Conservation (phyloP, 2,113 vertebrate genomes). For the Microtus montanus region DNA sequence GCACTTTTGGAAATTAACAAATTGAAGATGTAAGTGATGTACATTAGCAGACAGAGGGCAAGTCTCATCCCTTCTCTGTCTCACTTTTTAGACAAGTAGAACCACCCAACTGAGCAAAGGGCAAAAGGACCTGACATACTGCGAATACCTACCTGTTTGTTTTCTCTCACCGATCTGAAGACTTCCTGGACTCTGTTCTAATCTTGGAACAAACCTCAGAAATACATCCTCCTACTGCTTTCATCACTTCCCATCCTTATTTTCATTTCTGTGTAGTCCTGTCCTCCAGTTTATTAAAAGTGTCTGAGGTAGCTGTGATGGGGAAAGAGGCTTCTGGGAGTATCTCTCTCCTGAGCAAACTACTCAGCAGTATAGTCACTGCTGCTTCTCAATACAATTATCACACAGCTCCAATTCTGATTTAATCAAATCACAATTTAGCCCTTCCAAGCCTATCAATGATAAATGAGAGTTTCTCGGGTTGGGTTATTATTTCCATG, state of each 20-base stretch:
- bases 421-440: neutral
- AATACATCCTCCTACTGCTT: accelerated
- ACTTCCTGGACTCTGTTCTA: neutral
- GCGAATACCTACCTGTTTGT: neutral
- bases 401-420: accelerated
- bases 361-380: neutral
- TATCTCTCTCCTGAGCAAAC: slow-evolving; percentile 38
- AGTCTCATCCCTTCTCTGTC: neutral
- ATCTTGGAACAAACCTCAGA: neutral
- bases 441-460: slow-evolving; percentile 55
- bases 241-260: accelerated
- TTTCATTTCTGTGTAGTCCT: accelerated
- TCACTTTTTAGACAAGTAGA: slow-evolving; percentile 26
- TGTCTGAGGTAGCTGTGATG: neutral
- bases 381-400: neutral
- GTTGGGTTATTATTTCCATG: slow-evolving; percentile 13
- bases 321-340: neutral
- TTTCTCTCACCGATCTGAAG: neutral
- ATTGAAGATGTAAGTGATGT: neutral
- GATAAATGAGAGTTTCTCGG: slow-evolving; percentile 56
- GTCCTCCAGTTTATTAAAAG: accelerated
- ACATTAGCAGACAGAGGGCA: accelerated
- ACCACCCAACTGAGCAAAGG: slow-evolving; percentile 43
- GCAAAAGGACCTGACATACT: neutral
- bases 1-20: neutral